Evolutionary conservation across 2,888 invertebrate species (phyloP), one percentile per base, ranked within the genome.

Genomic region (Leptinotarsa tumamoca): DNA sequence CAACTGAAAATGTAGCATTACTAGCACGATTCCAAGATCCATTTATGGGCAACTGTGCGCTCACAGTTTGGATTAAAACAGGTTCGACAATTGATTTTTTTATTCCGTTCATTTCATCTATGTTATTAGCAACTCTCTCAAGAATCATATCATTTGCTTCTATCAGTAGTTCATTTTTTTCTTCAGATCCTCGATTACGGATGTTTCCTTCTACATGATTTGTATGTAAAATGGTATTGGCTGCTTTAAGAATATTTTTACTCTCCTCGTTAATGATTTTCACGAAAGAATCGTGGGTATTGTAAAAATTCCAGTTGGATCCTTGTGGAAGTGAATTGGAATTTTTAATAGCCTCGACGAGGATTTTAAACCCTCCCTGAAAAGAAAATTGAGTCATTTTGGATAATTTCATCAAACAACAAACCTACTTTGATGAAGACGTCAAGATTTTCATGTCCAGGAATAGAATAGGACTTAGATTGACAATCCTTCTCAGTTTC

Each of bases 61-160:
- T 87, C 33, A 88, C 88, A 10, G 88, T 86, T 80, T 90, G 89
- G 0, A 90, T 88, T 74, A 90, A 89, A 7, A 91, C 86, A 66
- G 91, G 89, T 75, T 90, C 89, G 68, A 89, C 88, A 0, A 90
- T 88, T 80, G 90, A 90, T 79, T 90, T 91, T 74, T 89, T 89
- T 33, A 93, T 88, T 0, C 94, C 94, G 80, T 90, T 90, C 72
- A 93, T 88, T 73, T 91, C 92, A 86, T 96, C 95, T 81, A 96
- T 90, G 84, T 91, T 90, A 81, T 92, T 92, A 85, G 95, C 94
- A 69, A 96, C 93, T 84, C 93, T 91, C 85, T 98, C 97, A 68
- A 97, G 89, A 76, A 97, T 91, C 67, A 91, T 90, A 88, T 98
- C 97, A 89, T 96, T 97, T 17, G 93, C 92, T 83, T 97, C 96